Evolutionary conservation across 1,140 invertebrate genomes (phyloP).

Genomic region (Melanaphis sacchari): DNA sequence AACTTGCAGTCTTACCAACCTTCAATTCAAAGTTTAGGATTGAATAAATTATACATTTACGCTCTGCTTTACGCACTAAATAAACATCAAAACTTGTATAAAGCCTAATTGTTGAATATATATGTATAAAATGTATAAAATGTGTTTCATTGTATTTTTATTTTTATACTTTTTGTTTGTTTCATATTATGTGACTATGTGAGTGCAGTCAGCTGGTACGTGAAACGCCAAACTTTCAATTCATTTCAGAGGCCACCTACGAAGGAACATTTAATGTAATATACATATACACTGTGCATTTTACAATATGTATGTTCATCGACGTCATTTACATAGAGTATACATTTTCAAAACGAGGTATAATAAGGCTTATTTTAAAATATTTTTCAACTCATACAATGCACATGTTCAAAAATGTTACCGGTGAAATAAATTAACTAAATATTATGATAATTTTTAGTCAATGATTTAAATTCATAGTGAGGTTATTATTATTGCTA

Average conservation of each 20-base stretch:
- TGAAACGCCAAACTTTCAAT: constrained; percentile 12
- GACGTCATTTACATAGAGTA: neutral
- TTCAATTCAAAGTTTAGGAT: constrained; percentile 10
- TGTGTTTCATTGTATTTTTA: neutral
- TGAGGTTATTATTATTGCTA: neutral
- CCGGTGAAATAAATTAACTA: neutral
- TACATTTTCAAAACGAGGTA: neutral
- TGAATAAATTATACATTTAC: constrained; percentile 16
- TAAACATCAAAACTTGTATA: neutral
- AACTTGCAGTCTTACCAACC: neutral
- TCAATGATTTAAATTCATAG: neutral
- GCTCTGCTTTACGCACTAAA: neutral
- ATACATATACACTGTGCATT: neutral
- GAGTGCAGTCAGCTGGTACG: neutral
- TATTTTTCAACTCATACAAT: neutral
- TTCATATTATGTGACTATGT: neutral
- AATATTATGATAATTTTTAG: neutral
- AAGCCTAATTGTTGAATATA: neutral
- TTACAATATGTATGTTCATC: neutral
- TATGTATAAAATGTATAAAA: neutral
- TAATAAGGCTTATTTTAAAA: neutral
- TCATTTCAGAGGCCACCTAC: neutral
- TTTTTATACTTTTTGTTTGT: neutral
- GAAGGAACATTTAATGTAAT: neutral
- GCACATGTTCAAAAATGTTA: neutral